A percentile compares a stretch with the other conserved stretches of the same genome.
Evolutionary conservation across 2,797 vertebrate genomes (phyloP).

Genomic region (Silurus lanzhouensis): DNA sequence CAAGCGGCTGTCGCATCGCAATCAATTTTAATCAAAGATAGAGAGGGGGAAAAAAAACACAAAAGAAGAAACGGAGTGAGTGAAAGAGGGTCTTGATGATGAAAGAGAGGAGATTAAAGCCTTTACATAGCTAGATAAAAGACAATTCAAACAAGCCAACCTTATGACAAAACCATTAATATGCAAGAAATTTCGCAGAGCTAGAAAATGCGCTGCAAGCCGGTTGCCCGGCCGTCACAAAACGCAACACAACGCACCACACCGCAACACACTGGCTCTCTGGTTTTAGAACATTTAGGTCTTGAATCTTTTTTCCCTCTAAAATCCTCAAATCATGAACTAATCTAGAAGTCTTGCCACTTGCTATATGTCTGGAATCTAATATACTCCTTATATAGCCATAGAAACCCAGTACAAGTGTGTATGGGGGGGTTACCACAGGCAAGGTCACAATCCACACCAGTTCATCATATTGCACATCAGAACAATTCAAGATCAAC

Average conservation of each 20-base stretch:
- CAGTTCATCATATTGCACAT: too few species aligned
- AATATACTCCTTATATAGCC: too few species aligned
- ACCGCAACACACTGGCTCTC: not conserved
- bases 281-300: not conserved
- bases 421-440: too few species aligned
- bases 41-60: conserved; percentile 36
- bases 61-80: conserved; percentile 50
- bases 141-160: conserved; percentile 47
- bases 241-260: too few species aligned
- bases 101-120: conserved; percentile 52
- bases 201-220: conserved; percentile 28
- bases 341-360: not conserved
- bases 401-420: too few species aligned
- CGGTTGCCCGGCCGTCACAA: not conserved
- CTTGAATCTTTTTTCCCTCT: too few species aligned
- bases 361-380: too few species aligned
- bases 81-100: conserved; percentile 53
- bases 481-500: too few species aligned
- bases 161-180: conserved; percentile 44
- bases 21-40: conserved; percentile 55
- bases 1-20: conserved; percentile 52
- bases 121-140: conserved; percentile 43
- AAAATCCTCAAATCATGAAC: not conserved
- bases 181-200: conserved; percentile 43
- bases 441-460: too few species aligned